Conservation (phyloP, 2,888 invertebrate species). For the Sminthurinus aureus region DNA sequence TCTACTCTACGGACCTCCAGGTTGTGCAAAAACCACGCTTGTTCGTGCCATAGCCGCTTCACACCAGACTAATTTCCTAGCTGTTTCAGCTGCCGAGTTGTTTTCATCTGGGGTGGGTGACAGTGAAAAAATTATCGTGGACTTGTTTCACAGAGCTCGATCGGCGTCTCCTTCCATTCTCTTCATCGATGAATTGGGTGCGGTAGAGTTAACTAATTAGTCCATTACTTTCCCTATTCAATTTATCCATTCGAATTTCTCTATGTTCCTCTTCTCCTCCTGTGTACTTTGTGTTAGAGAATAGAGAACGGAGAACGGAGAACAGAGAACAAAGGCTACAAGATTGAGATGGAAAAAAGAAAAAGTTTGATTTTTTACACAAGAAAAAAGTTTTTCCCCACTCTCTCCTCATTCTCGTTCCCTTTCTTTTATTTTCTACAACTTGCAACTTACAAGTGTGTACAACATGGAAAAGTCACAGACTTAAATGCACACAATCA, state of each 20-base stretch:
- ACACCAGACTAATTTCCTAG: conserved; percentile 67
- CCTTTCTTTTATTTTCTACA: no score
- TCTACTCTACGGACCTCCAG: conserved; percentile 72
- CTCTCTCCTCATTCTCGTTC: not conserved
- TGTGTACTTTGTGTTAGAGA: no score
- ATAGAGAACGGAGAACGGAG: no score
- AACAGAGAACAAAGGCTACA: no score
- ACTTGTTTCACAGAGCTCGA: conserved; percentile 70
- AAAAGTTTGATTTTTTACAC: not conserved
- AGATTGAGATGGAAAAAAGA: not conserved
- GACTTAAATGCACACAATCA: not conserved
- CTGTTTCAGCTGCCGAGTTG: conserved; percentile 70
- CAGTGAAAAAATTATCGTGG: conserved; percentile 69
- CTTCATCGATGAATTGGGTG: conserved; percentile 73
- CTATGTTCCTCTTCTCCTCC: no score
- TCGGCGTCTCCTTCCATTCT: conserved; percentile 70
- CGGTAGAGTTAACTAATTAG: conserved; percentile 48
- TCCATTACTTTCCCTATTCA: conserved; percentile 32
- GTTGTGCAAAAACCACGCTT: conserved; percentile 73
- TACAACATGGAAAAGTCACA: not conserved
- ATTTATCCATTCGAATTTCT: conserved; percentile 17
- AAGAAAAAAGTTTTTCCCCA: not conserved
- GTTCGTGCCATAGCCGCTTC: conserved; percentile 69
- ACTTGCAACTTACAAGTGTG: no score
- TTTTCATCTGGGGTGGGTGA: conserved; percentile 74